Evolutionary conservation across 2,888 invertebrate species (phyloP), one percentile per base, ranked within the genome.

Genomic region (Amphipoea lucens): DNA sequence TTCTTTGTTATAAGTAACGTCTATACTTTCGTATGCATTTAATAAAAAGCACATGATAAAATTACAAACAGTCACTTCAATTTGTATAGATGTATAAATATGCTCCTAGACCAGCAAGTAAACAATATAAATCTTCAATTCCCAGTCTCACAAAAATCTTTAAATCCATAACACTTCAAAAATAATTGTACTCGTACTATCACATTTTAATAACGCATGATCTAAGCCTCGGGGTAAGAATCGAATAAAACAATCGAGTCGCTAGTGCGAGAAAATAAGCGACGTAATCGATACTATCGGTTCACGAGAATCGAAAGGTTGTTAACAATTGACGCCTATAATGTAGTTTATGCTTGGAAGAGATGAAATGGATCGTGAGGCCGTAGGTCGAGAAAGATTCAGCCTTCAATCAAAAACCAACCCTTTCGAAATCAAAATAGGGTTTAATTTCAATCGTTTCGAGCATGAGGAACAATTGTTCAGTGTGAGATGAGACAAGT

Each of bases 291-390:
- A 95, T 95, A 93, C 94, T 94, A 96, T 96, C 96, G 93, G 91
- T 94, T 94, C 95, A 95, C 95, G 95, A 95, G 95, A 95, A 96
- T 96, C 96, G 96, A 96, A 93, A 94, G 94, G 95, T 93, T 96
- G 96, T 96, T 96, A 96, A 96, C 96, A 96, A 95, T 96, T 96
- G 96, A 96, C 96, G 96, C 96, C 95, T 94, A 94, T 93, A 93
- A 89, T 92, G 94, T 94, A 95, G 94, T 96, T 96, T 96, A 96
- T 96, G 96, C 94, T 94, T 92, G 87, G 91, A 90, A 91, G 94
- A 96, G 96, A 95, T 96, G 96, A 96, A 96, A 96, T 95, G 95
- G 95, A 96, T 96, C 96, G 94, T 89, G 93, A 90, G 95, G 96
- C 95, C 95, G 95, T 94, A 96, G 96, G 96, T 96, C 95, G 95